phyloP scores from a whole-genome alignment of 2,797 vertebrate species.

The Otolemur crassicaudatus region DNA sequence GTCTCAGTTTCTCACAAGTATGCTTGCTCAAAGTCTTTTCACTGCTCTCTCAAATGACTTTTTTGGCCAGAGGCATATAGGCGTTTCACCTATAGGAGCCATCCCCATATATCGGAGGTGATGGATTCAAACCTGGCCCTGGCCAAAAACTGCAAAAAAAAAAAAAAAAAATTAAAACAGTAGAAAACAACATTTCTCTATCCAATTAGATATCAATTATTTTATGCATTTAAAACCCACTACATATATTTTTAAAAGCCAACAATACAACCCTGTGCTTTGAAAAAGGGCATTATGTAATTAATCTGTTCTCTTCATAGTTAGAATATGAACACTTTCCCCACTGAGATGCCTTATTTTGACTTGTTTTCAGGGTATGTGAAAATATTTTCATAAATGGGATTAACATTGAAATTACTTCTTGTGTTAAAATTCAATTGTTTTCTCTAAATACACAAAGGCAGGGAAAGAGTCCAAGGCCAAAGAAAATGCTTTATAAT shows the following conservation, averaged over 20 bases:
- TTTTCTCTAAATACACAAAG: conserved; percentile 62
- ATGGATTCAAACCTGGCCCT: too few relatives aligned
- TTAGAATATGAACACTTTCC: conserved; percentile 40
- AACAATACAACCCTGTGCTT: not conserved
- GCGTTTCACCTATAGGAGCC: too few relatives aligned
- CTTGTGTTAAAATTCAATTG: conserved; percentile 73
- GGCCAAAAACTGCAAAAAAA: too few relatives aligned
- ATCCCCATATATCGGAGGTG: too few relatives aligned
- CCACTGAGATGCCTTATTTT: conserved; percentile 50
- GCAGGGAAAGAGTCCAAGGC: conserved; percentile 2
- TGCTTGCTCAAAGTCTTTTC: too few relatives aligned
- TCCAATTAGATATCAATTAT: too few relatives aligned
- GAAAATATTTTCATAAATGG: conserved; percentile 52
- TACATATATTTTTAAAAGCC: conserved; percentile 4
- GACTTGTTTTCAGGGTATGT: conserved; percentile 59
- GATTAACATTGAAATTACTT: conserved; percentile 60
- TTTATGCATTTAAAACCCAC: not conserved
- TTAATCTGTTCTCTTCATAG: conserved; percentile 54
- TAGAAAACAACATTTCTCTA: too few relatives aligned
- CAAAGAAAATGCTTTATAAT: conserved; percentile 54
- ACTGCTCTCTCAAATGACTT: too few relatives aligned
- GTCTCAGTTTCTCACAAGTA: too few relatives aligned
- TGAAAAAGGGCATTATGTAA: conserved; percentile 42
- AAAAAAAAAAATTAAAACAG: too few relatives aligned
- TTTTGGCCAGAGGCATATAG: too few relatives aligned